phyloP scores from a whole-genome alignment of 2,888 invertebrate genomes.

The Mylabris sibirica region DNA sequence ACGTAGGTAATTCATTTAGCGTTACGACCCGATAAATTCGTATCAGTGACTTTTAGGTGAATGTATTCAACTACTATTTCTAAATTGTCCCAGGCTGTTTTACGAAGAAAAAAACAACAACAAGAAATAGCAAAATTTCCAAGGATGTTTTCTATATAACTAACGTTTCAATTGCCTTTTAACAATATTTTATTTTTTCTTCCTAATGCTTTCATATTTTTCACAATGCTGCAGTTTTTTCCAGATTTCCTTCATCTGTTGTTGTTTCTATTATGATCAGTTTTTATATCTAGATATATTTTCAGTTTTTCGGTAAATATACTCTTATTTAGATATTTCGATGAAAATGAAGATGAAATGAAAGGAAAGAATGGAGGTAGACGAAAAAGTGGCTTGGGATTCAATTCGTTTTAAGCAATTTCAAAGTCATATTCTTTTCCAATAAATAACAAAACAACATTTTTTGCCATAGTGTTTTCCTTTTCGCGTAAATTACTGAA shows the following conservation, averaged over 20 bases:
- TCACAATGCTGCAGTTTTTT: conserved; percentile 35
- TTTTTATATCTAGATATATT: conserved; percentile 37
- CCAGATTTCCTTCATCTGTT: conserved; percentile 34
- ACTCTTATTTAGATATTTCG: conserved; percentile 16
- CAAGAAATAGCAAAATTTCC: conserved; percentile 34
- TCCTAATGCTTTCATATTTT: conserved; percentile 29
- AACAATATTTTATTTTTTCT: conserved; percentile 38
- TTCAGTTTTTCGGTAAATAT: conserved; percentile 36
- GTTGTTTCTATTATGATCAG: conserved; percentile 40
- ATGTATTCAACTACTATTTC: conserved; percentile 8
- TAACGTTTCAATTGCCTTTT: conserved; percentile 29
- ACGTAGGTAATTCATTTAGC: conserved; percentile 47
- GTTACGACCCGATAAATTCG: conserved; percentile 27
- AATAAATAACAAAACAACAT: conserved; percentile 3
- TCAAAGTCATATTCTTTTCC: neutral
- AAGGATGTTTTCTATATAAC: conserved; percentile 32
- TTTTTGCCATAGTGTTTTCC: neutral
- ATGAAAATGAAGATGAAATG: conserved; percentile 17
- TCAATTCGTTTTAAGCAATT: neutral
- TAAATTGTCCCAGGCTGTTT: neutral
- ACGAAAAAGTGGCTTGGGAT: neutral
- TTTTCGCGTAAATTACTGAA: conserved; percentile 1
- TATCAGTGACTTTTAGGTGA: conserved; percentile 8
- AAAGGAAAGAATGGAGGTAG: neutral
- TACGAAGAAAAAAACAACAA: neutral